These are phyloP conservation scores for Coturnix japonica DNA, from an alignment of 2,113 vertebrate species.

Conservation along the genomic window DNA sequence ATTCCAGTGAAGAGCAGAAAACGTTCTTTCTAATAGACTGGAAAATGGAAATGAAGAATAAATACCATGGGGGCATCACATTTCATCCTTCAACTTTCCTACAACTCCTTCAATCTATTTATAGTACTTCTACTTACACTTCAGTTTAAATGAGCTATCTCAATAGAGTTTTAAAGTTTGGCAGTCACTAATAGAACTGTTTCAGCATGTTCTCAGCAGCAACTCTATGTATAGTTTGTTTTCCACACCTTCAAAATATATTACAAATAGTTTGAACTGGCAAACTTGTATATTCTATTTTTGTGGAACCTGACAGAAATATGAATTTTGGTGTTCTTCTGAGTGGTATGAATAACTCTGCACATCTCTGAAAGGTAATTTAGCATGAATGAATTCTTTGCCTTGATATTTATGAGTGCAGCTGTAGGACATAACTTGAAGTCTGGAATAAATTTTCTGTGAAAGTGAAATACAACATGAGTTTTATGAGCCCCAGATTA, in stretches of 20 bases:
- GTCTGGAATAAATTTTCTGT: constrained; percentile 67
- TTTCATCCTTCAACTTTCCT: not conserved
- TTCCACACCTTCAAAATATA: not conserved
- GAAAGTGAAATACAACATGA: constrained; percentile 54
- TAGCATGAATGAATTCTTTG: constrained; percentile 63
- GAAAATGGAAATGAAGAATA: not conserved
- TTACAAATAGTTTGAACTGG: not conserved
- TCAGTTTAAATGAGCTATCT: not conserved
- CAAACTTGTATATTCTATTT: not conserved
- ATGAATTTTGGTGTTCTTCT: constrained; percentile 50
- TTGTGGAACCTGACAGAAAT: constrained; percentile 14
- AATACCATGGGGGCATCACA: not conserved
- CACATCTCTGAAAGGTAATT: constrained; percentile 61
- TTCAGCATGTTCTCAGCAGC: not conserved
- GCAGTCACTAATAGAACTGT: not conserved
- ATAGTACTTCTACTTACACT: not conserved
- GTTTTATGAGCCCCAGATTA: constrained; percentile 59
- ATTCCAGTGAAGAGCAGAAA: not conserved
- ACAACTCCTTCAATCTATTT: not conserved
- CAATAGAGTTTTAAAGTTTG: not conserved
- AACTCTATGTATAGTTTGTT: not conserved
- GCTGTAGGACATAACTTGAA: constrained; percentile 66
- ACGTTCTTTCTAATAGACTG: not conserved
- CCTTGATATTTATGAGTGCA: constrained; percentile 65
- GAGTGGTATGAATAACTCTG: constrained; percentile 38